These are phyloP conservation scores for Amazona vittata DNA, from an alignment of 2,113 vertebrate species.

Conservation along the genomic window DNA sequence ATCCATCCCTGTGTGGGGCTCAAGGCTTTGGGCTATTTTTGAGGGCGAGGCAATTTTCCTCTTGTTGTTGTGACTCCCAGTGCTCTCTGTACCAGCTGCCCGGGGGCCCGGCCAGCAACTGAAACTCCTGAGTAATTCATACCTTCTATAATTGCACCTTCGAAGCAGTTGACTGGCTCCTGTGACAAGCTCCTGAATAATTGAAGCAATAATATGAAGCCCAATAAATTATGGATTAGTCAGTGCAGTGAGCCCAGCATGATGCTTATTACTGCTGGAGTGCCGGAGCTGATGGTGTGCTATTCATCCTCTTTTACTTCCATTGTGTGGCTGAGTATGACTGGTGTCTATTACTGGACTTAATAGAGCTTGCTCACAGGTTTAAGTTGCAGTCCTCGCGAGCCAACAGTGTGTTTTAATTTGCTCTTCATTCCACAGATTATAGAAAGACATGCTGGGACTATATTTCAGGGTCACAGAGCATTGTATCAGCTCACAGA, in stretches of 20 bases:
- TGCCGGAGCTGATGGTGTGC: not conserved
- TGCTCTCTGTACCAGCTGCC: not conserved
- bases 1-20: not conserved
- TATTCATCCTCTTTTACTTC: slow-evolving; percentile 17
- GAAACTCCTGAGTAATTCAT: not conserved
- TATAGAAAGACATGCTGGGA: not conserved
- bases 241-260: slow-evolving; percentile 20
- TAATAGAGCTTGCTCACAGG: slow-evolving; percentile 53
- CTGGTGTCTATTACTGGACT: slow-evolving; percentile 41
- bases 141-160: slow-evolving; percentile 30
- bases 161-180: not conserved
- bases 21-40: not conserved
- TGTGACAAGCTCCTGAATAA: slow-evolving; percentile 43
- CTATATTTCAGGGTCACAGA: slow-evolving; percentile 24
- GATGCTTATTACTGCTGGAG: slow-evolving; percentile 61
- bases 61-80: not conserved
- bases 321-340: slow-evolving; percentile 11
- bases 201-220: slow-evolving; percentile 64
- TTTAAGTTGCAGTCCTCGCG: slow-evolving; percentile 22
- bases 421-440: slow-evolving; percentile 9
- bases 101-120: not conserved
- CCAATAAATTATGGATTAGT: slow-evolving; percentile 64
- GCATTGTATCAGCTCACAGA: not conserved
- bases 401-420: slow-evolving; percentile 17
- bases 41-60: not conserved